Percentiles rank a stretch among this genome's conserved stretches.
Conservation (phyloP, 2,888 invertebrate species). For the Philereme vetulata region DNA sequence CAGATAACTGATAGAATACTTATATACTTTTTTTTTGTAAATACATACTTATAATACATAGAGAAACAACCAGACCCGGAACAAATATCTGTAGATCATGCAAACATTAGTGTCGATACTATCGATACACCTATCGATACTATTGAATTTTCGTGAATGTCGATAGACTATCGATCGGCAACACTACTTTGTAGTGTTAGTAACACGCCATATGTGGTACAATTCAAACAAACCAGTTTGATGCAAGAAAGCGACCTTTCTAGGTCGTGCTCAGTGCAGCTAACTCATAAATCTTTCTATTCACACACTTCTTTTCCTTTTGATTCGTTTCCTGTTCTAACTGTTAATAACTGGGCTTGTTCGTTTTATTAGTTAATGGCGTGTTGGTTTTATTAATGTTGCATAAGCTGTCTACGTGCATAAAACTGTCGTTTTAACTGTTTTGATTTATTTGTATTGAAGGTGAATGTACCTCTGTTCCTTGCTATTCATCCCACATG, state of each 20-base stretch:
- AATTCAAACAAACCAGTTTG: slow-evolving; percentile 23
- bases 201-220: slow-evolving; percentile 23
- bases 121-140: too few species aligned
- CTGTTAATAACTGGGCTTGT: slow-evolving; percentile 19
- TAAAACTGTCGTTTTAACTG: slow-evolving; percentile 7
- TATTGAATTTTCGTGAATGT: too few species aligned
- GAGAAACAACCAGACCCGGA: too few species aligned
- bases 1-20: too few species aligned
- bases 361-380: slow-evolving; percentile 15
- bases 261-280: slow-evolving; percentile 49
- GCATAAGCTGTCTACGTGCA: slow-evolving; percentile 6
- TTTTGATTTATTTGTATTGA: background rate
- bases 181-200: background rate
- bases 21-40: too few species aligned
- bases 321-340: slow-evolving; percentile 25
- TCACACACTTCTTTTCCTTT: slow-evolving; percentile 42
- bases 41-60: too few species aligned
- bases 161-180: too few species aligned
- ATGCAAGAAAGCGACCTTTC: slow-evolving; percentile 54
- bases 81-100: too few species aligned
- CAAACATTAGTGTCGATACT: too few species aligned
- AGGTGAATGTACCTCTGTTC: too few species aligned
- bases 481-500: too few species aligned
- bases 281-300: slow-evolving; percentile 46
- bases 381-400: slow-evolving; percentile 17